phyloP scores from a whole-genome alignment of 2,113 vertebrate genomes.

The Megaleporinus macrocephalus region DNA sequence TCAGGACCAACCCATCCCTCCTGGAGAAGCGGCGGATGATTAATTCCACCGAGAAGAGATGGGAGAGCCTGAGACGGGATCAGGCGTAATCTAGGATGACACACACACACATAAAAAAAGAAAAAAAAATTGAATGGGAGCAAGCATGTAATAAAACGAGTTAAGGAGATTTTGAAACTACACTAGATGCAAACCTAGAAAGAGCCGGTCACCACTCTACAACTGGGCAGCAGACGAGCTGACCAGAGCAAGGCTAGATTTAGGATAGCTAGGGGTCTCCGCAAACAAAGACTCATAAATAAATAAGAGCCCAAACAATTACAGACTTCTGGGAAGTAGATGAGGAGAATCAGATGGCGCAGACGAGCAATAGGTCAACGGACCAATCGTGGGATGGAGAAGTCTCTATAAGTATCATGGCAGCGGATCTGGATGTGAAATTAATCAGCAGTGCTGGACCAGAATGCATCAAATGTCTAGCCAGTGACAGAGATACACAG shows the following conservation, averaged over 20 bases:
- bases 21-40: constrained; percentile 66
- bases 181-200: background rate
- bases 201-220: background rate
- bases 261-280: background rate
- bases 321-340: background rate
- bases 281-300: background rate
- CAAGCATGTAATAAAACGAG: constrained; percentile 27
- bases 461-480: constrained; percentile 16
- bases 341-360: background rate
- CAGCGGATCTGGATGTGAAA: background rate
- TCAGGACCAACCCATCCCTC: constrained; percentile 58
- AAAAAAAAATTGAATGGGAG: no score
- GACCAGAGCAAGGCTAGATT: no score
- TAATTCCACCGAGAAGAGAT: constrained; percentile 73
- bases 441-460: background rate
- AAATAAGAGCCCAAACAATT: background rate
- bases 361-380: background rate
- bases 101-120: constrained; percentile 64
- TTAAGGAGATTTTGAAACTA: background rate
- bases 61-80: constrained; percentile 65
- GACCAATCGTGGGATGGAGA: background rate
- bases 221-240: no score
- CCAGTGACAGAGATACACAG: constrained; percentile 48
- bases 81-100: constrained; percentile 74
- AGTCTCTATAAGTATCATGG: background rate